A percentile compares a stretch with the other conserved stretches of the same genome.
These are phyloP conservation scores for Esox niger DNA, from an alignment of 2,113 vertebrate genomes.

Conservation along the genomic window DNA sequence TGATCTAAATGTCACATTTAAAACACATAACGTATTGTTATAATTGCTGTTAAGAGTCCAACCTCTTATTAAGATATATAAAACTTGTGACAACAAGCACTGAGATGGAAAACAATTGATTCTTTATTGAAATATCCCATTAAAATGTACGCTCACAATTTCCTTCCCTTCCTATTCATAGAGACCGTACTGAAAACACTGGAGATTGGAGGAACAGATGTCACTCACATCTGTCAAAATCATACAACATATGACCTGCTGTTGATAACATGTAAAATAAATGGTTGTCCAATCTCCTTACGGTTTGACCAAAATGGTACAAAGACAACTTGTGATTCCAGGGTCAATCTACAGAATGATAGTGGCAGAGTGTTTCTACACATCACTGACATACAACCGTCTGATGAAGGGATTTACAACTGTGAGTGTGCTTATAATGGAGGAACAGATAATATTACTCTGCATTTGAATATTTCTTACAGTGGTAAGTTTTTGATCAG, in stretches of 20 bases:
- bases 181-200: not conserved
- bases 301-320: not conserved
- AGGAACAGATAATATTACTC: rapidly evolving
- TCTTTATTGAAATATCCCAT: no score
- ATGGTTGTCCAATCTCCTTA: not conserved
- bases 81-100: not conserved
- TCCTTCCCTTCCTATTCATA: not conserved
- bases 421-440: not conserved
- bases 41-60: not conserved
- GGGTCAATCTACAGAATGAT: not conserved
- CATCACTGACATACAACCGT: not conserved
- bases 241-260: not conserved
- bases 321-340: not conserved
- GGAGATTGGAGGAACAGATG: not conserved
- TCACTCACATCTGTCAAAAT: not conserved
- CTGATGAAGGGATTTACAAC: not conserved
- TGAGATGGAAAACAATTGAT: not conserved
- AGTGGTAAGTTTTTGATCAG: not conserved
- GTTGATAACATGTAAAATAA: not conserved
- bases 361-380: not conserved
- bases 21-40: not conserved
- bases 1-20: not conserved
- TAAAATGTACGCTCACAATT: not conserved
- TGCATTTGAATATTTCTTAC: not conserved
- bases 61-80: not conserved